Conservation (phyloP, 1,140 invertebrate species). For the Ctenoplectra terminalis region DNA sequence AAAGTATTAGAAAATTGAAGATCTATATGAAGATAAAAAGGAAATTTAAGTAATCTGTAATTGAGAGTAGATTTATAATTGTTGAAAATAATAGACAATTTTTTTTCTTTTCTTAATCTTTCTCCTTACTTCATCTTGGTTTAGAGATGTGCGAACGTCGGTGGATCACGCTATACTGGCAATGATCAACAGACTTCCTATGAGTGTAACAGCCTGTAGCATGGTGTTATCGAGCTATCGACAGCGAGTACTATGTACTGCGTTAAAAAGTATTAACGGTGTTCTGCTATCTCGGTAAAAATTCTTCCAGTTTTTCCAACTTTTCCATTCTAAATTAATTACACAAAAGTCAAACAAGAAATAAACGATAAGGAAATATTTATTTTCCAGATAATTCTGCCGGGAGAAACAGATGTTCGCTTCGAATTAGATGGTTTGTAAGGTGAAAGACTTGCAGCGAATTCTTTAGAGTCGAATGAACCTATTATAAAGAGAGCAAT, state of each 20-base stretch:
- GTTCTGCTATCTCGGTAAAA: too few species aligned
- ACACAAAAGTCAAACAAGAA: background rate
- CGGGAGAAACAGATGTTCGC: too few species aligned
- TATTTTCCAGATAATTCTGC: background rate
- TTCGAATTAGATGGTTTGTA: background rate
- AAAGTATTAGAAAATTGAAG: too few species aligned
- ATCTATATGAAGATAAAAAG: too few species aligned
- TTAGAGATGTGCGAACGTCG: background rate
- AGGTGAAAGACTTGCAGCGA: background rate
- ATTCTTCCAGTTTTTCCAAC: too few species aligned
- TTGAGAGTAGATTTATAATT: too few species aligned
- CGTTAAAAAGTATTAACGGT: background rate
- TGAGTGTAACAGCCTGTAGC: background rate
- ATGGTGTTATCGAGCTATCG: background rate
- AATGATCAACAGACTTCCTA: background rate
- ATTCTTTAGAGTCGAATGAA: conserved; percentile 15
- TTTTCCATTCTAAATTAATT: background rate
- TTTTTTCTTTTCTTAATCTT: too few species aligned
- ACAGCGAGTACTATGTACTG: background rate
- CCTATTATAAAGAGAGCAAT: background rate
- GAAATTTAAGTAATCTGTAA: too few species aligned
- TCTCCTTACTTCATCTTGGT: conserved; percentile 6
- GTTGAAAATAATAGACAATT: too few species aligned
- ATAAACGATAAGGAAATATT: too few species aligned
- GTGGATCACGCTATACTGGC: conserved; percentile 4